A percentile compares a stretch with the other conserved stretches of the same genome.
Evolutionary conservation across 2,888 invertebrate genomes (phyloP).

Genomic region (Crepidodera aurea): DNA sequence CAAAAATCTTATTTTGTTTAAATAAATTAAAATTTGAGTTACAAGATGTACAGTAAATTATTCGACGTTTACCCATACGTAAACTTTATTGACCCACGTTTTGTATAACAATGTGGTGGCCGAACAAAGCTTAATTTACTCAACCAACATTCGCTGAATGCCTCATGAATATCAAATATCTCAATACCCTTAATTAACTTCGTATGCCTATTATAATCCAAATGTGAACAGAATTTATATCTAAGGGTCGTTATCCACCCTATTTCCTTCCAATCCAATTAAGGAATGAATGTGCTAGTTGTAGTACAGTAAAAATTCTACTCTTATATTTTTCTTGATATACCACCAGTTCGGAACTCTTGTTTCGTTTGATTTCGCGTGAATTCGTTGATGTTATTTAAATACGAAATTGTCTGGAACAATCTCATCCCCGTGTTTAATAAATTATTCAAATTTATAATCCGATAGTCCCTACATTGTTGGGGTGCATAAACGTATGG

Average conservation of each 20-base stretch:
- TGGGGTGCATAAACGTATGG: constrained; percentile 14
- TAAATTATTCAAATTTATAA: constrained; percentile 26
- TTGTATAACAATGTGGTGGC: background rate
- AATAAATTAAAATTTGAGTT: no score
- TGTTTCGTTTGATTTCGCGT: no score
- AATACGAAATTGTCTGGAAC: constrained; percentile 16
- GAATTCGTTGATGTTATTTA: no score
- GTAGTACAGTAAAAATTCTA: no score
- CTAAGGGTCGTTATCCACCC: background rate
- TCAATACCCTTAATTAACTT: constrained; percentile 9
- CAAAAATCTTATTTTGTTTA: no score
- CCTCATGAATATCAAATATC: constrained; percentile 3
- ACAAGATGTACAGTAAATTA: no score
- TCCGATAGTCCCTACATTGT: constrained; percentile 12
- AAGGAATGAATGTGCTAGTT: background rate
- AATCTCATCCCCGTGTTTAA: constrained; percentile 15
- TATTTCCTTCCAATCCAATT: background rate
- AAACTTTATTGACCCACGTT: background rate
- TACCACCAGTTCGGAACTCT: no score
- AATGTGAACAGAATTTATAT: background rate
- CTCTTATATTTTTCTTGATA: no score
- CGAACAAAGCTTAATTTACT: constrained; percentile 1
- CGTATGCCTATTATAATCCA: background rate
- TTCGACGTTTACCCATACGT: no score
- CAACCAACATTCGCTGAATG: background rate